Conservation (phyloP, 64 coral and sea anemone species). For the Porites lutea region DNA sequence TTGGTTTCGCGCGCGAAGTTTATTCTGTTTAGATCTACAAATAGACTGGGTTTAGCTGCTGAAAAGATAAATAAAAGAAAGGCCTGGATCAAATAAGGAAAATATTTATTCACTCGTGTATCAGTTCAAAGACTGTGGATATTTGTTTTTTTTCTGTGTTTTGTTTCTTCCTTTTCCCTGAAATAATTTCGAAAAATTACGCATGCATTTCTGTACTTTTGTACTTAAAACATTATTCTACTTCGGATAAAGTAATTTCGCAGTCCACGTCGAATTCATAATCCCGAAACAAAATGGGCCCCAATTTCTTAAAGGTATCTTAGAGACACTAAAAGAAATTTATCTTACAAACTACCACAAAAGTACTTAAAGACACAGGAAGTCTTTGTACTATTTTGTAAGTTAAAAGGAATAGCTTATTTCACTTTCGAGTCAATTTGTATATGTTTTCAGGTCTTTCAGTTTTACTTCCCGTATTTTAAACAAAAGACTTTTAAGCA, state of each 20-base stretch:
- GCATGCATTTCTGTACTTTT: neutral
- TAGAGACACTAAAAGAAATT: too few relatives aligned
- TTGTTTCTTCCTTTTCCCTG: neutral
- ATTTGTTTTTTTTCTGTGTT: neutral
- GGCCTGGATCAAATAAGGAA: conserved; percentile 32
- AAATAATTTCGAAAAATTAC: neutral
- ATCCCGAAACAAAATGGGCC: too few relatives aligned
- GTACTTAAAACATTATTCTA: neutral
- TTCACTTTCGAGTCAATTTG: conserved; percentile 7
- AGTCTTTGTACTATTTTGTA: neutral
- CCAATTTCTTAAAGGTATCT: too few relatives aligned
- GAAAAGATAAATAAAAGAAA: neutral
- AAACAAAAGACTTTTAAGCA: neutral
- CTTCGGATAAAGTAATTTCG: too few relatives aligned
- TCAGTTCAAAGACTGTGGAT: neutral
- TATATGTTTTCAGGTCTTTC: neutral
- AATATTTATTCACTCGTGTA: conserved; percentile 3
- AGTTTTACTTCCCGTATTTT: neutral
- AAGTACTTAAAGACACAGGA: too few relatives aligned
- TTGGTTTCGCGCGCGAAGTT: neutral
- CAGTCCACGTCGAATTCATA: too few relatives aligned
- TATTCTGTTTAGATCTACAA: conserved; percentile 39
- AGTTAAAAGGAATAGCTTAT: neutral
- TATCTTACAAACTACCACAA: too few relatives aligned
- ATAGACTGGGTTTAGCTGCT: conserved; percentile 28